Evolutionary conservation across 2,888 invertebrate genomes (phyloP).

Genomic region (Amphiduros pacificus): DNA sequence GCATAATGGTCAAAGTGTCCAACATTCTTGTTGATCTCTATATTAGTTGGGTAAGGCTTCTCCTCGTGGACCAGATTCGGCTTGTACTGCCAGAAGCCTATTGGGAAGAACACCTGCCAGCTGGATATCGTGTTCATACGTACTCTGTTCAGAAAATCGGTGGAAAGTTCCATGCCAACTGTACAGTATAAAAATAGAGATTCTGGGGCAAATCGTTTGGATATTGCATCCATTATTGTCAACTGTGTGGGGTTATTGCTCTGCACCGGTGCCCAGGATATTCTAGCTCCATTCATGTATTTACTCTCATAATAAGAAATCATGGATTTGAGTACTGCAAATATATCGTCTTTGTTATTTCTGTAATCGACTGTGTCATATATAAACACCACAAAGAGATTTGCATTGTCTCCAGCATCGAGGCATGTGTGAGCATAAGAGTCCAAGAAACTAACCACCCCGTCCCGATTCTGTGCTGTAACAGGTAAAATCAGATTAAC

Average conservation of each 20-base stretch:
- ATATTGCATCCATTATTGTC: conserved; percentile 70
- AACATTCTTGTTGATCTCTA: conserved; percentile 56
- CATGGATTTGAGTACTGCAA: conserved; percentile 68
- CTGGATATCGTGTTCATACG: conserved; percentile 91
- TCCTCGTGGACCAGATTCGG: conserved; percentile 64
- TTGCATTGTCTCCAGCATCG: conserved; percentile 77
- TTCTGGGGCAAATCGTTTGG: conserved; percentile 73
- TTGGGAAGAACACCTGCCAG: conserved; percentile 88
- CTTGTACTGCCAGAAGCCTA: conserved; percentile 86
- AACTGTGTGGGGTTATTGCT: conserved; percentile 58
- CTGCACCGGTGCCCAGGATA: conserved; percentile 60
- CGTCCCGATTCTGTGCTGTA: conserved; percentile 61
- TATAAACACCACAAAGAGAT: conserved; percentile 74
- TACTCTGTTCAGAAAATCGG: conserved; percentile 81
- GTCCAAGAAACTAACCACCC: conserved; percentile 71
- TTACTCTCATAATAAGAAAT: conserved; percentile 68
- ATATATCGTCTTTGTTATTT: conserved; percentile 55
- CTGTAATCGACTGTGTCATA: conserved; percentile 35
- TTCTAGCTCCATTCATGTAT: conserved; percentile 70
- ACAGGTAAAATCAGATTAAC: conserved; percentile 78
- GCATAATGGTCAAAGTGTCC: conserved; percentile 80
- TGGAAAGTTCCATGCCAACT: conserved; percentile 47
- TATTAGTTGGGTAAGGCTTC: conserved; percentile 46
- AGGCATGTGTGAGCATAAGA: conserved; percentile 75
- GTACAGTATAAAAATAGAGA: conserved; percentile 45